Conservation (phyloP, 1,140 invertebrate genomes). For the Sinonovacula constricta region DNA sequence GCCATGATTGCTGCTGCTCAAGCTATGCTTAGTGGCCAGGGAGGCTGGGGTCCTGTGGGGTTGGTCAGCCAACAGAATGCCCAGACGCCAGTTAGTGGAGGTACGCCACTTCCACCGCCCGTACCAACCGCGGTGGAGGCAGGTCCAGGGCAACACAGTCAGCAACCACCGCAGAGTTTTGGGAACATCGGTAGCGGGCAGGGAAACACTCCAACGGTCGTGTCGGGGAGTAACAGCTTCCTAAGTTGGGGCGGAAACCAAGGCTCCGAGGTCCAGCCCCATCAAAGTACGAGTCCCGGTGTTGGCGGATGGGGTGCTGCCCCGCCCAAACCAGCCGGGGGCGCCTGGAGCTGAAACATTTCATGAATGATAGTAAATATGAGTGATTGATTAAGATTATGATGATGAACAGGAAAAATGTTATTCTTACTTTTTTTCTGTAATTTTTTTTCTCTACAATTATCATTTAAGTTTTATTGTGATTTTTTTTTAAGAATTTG, state of each 20-base stretch:
- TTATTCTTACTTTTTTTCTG: no score
- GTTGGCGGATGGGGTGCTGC: constrained; percentile 65
- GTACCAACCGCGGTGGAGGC: constrained; percentile 46
- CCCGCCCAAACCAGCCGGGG: constrained; percentile 55
- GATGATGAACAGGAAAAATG: no score
- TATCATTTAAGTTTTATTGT: no score
- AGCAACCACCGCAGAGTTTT: constrained; percentile 57
- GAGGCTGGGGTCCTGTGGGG: constrained; percentile 68
- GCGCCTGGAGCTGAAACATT: constrained; percentile 63
- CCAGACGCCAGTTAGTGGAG: constrained; percentile 58
- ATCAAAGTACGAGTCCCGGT: constrained; percentile 61
- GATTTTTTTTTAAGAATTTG: no score
- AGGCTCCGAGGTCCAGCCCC: constrained; percentile 50
- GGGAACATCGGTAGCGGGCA: constrained; percentile 61
- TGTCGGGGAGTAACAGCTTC: constrained; percentile 61
- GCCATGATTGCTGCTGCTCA: constrained; percentile 76
- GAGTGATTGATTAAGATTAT: no score
- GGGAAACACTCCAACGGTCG: constrained; percentile 46
- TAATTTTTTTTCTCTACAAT: no score
- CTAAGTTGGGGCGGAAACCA: constrained; percentile 63
- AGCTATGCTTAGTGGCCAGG: constrained; percentile 71
- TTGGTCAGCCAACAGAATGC: constrained; percentile 58
- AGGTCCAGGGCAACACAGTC: constrained; percentile 46
- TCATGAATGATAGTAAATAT: no score
- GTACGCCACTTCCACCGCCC: constrained; percentile 53